A percentile compares a stretch with the other conserved stretches of the same genome.
Conservation (phyloP, 2,113 vertebrate species). For the Isurus oxyrinchus region DNA sequence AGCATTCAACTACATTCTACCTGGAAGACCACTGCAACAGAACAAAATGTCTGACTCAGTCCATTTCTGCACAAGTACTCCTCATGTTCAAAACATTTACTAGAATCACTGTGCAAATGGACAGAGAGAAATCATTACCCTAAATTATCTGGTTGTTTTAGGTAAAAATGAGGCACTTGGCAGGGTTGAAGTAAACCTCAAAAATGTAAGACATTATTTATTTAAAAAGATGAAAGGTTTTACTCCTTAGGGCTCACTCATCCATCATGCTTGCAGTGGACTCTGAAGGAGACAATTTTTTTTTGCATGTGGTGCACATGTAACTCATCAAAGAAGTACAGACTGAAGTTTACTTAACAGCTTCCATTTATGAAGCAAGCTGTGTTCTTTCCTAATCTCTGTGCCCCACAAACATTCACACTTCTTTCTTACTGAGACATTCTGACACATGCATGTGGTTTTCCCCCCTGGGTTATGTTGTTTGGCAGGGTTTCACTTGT, state of each 20-base stretch:
- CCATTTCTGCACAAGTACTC: background rate
- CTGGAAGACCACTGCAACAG: background rate
- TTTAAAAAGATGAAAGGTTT: slow-evolving; percentile 7
- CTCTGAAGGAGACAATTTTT: slow-evolving; percentile 24
- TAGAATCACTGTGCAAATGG: background rate
- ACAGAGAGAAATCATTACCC: background rate
- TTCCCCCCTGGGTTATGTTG: background rate
- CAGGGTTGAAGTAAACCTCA: background rate
- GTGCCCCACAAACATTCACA: slow-evolving; percentile 16
- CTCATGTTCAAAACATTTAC: background rate
- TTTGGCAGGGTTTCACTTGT: background rate
- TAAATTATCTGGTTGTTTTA: background rate
- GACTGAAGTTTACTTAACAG: background rate
- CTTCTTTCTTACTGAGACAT: background rate
- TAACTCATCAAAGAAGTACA: background rate
- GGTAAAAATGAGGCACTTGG: background rate
- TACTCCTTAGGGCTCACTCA: background rate
- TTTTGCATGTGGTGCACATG: background rate
- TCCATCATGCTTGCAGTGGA: background rate
- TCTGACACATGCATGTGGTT: background rate
- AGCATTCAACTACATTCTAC: background rate
- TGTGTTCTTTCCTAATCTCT: background rate
- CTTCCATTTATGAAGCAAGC: background rate
- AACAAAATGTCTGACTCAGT: background rate
- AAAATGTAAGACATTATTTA: background rate